These are phyloP conservation scores for Pseudomyrmex flavicornis DNA, from an alignment of 1,140 invertebrate genomes.

Conservation along the genomic window DNA sequence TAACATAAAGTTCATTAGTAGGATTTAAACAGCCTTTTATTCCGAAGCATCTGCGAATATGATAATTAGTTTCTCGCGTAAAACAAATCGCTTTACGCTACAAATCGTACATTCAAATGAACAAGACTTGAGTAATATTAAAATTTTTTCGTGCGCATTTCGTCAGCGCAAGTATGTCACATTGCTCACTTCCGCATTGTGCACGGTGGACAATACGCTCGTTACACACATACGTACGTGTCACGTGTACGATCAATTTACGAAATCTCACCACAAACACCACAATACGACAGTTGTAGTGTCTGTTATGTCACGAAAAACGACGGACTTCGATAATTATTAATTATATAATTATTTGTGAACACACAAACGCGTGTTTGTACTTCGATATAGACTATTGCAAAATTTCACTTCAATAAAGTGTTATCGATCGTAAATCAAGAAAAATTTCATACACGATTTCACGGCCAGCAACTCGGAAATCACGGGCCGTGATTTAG, in stretches of 20 bases:
- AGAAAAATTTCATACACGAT: background rate
- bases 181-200: background rate
- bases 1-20: no score
- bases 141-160: background rate
- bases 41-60: no score
- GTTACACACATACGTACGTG: background rate
- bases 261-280: constrained; percentile 18
- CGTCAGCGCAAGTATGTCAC: background rate
- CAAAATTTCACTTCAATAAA: background rate
- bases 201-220: background rate
- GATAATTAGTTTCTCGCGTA: no score
- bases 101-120: no score
- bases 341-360: background rate
- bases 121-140: no score
- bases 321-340: constrained; percentile 8
- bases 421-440: background rate
- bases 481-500: background rate
- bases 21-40: no score
- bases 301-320: background rate
- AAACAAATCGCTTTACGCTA: no score
- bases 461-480: background rate
- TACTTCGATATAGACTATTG: background rate
- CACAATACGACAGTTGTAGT: constrained; percentile 7
- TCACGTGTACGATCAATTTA: constrained; percentile 32
- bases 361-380: no score